Conservation (phyloP, 2,797 vertebrate genomes). For the Ceryle rudis region DNA sequence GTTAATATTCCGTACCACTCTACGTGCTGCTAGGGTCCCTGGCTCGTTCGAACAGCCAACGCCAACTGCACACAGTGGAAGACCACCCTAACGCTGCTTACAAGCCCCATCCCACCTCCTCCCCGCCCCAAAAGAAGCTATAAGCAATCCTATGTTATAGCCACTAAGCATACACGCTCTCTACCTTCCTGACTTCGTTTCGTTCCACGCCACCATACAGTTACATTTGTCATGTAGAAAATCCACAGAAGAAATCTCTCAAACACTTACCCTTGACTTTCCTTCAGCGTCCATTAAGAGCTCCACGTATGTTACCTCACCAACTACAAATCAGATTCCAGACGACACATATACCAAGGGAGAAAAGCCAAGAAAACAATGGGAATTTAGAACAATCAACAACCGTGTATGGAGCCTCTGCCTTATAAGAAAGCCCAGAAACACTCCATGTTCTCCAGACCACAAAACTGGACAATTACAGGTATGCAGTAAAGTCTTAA, state of each 20-base stretch:
- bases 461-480: slow-evolving; percentile 89
- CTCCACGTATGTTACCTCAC: slow-evolving; percentile 99
- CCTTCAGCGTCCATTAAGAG: slow-evolving; percentile 99
- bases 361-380: slow-evolving; percentile 99
- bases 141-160: slow-evolving; percentile 76
- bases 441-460: slow-evolving; percentile 88
- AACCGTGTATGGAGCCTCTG: slow-evolving; percentile 92
- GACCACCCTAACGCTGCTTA: slow-evolving; percentile 65
- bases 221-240: slow-evolving; percentile 83
- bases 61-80: slow-evolving; percentile 72
- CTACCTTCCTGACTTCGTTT: slow-evolving; percentile 80
- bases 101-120: slow-evolving; percentile 60
- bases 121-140: slow-evolving; percentile 65
- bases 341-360: slow-evolving; percentile 99
- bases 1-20: slow-evolving; percentile 70
- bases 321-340: slow-evolving; percentile 99
- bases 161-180: slow-evolving; percentile 78
- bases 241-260: slow-evolving; percentile 86
- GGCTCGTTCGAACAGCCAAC: slow-evolving; percentile 77
- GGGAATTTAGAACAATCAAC: slow-evolving; percentile 99
- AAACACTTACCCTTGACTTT: slow-evolving; percentile 99
- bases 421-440: slow-evolving; percentile 93
- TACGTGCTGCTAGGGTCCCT: slow-evolving; percentile 64
- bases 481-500: slow-evolving; percentile 88
- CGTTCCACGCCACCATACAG: slow-evolving; percentile 76